A percentile compares a stretch with the other conserved stretches of the same genome.
Conservation (phyloP, 2,888 invertebrate species). For the Netelia virgata region DNA sequence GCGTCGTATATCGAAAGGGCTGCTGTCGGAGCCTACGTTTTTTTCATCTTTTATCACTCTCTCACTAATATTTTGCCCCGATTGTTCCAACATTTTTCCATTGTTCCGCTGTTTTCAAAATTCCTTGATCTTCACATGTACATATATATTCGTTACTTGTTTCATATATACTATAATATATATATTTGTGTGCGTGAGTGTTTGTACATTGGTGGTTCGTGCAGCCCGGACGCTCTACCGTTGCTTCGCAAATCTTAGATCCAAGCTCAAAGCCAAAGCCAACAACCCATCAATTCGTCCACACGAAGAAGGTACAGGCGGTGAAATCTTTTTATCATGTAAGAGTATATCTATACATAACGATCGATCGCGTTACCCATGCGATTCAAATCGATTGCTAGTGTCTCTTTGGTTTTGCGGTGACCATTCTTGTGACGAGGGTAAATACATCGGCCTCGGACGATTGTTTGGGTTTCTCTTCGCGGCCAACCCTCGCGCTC, state of each 20-base stretch:
- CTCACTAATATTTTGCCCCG: not conserved
- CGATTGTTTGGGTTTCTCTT: conserved; percentile 23
- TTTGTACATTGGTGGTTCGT: too few species aligned
- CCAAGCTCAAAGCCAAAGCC: too few species aligned
- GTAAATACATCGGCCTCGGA: conserved; percentile 62
- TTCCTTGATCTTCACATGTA: too few species aligned
- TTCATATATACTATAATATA: too few species aligned
- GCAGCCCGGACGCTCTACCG: too few species aligned
- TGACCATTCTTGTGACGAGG: conserved; percentile 59
- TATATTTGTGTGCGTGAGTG: too few species aligned
- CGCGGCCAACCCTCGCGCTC: conserved; percentile 38
- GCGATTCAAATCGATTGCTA: conserved; percentile 48
- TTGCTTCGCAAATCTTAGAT: too few species aligned
- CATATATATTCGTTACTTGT: too few species aligned
- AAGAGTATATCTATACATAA: too few species aligned
- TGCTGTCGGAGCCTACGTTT: not conserved
- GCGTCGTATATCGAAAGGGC: conserved; percentile 7
- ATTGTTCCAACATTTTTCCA: not conserved
- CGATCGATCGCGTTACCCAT: not conserved
- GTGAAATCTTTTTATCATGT: not conserved
- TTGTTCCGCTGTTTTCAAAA: too few species aligned
- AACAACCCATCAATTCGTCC: too few species aligned
- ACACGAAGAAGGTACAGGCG: too few species aligned
- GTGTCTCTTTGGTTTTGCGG: conserved; percentile 62
- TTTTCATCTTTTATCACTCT: not conserved